Base-by-base conservation (phyloP, 2,797 vertebrate species). In the Bradypodion pumilum region DNA sequence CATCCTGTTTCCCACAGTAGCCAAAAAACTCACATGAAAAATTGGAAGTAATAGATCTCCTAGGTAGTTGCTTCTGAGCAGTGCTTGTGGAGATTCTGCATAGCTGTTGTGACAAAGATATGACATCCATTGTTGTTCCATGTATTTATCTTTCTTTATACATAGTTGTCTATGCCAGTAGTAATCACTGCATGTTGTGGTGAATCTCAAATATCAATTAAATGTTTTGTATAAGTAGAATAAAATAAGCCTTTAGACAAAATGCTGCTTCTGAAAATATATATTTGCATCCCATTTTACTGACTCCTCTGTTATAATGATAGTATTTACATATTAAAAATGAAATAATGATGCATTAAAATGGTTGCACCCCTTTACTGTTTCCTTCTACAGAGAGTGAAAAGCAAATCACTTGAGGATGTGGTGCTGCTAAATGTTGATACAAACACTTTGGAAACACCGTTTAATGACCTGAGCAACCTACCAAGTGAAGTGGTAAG, bases 371-470 rank as follows among this genome's bases (percentile, higher is more conserved):
- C 7, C n/a, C 29, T 7, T 62, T 75, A 7, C 83, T 90, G 42
- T 85, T 73, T 81, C 87, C 60, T 19, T 81, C 62, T 89, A 92
- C 91, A 99, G 99, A 97, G 96, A 95, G 98, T 99, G 1, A 97
- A 95, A 94, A 97, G 95, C 83, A 97, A 96, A 82, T 98, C 97
- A 40, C 92, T 99, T 94, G 99, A 99, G 93, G 99, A 99, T 85
- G 98, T 99, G 94, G 96, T 99, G 92, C 96, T 99, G 92, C 93
- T 99, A 80, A 99, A 99, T 82, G 98, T 99, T 95, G 99, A 99
- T 93, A 98, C 97, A 89, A 99, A 99, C 94, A 96, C 97, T 82
- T 95, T 99, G 94, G 98, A 99, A 95, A 98, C 96, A 85, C 98
- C 98, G 32, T 97, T 96, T 89, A 98, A 98, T 91, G 99, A 99